phyloP scores from a whole-genome alignment of 2,113 vertebrate species.

The Nothoprocta perdicaria region DNA sequence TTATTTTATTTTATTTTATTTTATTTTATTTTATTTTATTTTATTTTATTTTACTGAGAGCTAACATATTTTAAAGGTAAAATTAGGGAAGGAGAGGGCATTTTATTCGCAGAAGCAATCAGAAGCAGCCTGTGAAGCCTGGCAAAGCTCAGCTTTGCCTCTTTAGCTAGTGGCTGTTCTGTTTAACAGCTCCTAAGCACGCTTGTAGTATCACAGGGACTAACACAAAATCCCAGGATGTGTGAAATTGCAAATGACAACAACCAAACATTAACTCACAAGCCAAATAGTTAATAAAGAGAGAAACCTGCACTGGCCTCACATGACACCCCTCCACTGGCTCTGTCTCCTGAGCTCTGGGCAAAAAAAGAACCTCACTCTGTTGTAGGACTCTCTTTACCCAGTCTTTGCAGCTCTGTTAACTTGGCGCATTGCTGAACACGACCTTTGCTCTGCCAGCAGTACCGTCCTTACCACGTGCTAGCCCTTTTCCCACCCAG shows the following conservation, averaged over 20 bases:
- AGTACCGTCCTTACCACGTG: fast-evolving
- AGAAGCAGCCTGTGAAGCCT: constrained; percentile 63
- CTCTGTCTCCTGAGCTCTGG: background rate
- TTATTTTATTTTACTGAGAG: constrained; percentile 47
- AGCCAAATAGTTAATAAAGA: background rate
- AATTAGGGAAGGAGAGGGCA: constrained; percentile 66
- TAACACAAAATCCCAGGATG: constrained; percentile 15
- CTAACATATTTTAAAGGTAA: constrained; percentile 67
- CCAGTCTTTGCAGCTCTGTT: background rate
- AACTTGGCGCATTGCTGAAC: background rate
- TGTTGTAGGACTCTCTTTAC: background rate
- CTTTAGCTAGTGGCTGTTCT: constrained; percentile 47
- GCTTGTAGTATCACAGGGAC: background rate
- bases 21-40: too few species aligned
- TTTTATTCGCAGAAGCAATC: constrained; percentile 65
- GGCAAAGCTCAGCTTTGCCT: constrained; percentile 53
- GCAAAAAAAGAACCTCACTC: background rate
- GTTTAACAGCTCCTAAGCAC: constrained; percentile 42
- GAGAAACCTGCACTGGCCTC: background rate
- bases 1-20: constrained; percentile 55
- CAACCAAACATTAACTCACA: background rate
- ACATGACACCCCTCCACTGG: background rate
- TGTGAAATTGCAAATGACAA: background rate
- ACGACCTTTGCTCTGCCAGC: background rate
- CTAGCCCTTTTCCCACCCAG: background rate